A percentile compares a stretch with the other conserved stretches of the same genome.
phyloP scores from a whole-genome alignment of 2,797 vertebrate species.

The Fistularia commersonii region DNA sequence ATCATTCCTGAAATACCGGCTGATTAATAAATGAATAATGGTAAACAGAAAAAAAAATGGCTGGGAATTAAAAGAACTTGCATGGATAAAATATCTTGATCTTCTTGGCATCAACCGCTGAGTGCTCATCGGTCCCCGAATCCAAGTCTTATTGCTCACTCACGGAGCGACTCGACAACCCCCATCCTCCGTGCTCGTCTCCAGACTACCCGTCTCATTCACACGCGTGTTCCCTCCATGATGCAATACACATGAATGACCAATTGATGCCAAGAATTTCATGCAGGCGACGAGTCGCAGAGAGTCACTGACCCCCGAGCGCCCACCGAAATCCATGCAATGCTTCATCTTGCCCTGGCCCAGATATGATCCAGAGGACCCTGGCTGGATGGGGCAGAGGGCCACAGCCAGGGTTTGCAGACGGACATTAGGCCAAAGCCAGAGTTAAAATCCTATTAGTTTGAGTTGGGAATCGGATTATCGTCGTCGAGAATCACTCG shows the following conservation, averaged over 20 bases:
- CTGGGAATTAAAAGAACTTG: no score
- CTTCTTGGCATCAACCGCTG: no score
- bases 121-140: no score
- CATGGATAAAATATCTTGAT: no score
- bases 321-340: constrained; percentile 27
- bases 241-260: constrained; percentile 61
- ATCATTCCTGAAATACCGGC: no score
- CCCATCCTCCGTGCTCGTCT: constrained; percentile 20
- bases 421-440: constrained; percentile 84
- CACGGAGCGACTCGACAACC: constrained; percentile 2
- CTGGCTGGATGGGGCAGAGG: constrained; percentile 67
- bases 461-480: constrained; percentile 86
- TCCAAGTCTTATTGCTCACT: no score
- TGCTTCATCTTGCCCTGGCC: constrained; percentile 32
- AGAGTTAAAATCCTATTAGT: constrained; percentile 90
- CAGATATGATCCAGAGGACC: constrained; percentile 75
- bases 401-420: constrained; percentile 80
- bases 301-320: constrained; percentile 29
- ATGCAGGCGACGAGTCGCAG: constrained; percentile 10
- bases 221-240: constrained; percentile 43
- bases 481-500: constrained; percentile 86
- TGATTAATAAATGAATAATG: no score
- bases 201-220: constrained; percentile 42
- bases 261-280: constrained; percentile 51
- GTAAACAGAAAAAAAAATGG: no score